Evolutionary conservation across 2,797 vertebrate species (phyloP), one percentile per base, ranked within the genome.

Genomic region (Scomberomorus guttatus): DNA sequence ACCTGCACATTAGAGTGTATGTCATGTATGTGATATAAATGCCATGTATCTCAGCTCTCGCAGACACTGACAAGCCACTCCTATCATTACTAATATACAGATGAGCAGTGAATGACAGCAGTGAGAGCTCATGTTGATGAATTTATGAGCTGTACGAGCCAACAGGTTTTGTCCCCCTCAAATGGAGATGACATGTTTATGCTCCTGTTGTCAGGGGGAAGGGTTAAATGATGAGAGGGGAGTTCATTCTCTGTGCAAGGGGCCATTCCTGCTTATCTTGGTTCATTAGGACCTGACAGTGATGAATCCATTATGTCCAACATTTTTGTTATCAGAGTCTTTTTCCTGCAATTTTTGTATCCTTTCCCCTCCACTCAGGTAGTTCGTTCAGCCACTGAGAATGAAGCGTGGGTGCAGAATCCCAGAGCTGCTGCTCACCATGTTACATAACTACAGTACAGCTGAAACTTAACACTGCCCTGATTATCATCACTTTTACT

Each of bases 201-300:
- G 70, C 63, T 29, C 12, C 10, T 52, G 60, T 70, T 56, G 75
- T 79, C 68, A 74, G 62, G 37, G 34, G 58, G 32, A 81, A 72
- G 77, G 78, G 86, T 87, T 87, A 85, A 83, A 80, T 64, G 60
- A 68, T 63, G 46, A 50, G 48, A 70, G 27, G 18, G 50, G 50
- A 50, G 71, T 85, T 82, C 75, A 74, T 66, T 61, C 69, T 57
- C 57, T 42, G 39, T 42, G 39, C 39, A 13, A 57, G 37, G 60
- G 64, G 56, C 72, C 59, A 80, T 71, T 62, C 64, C 61, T 48
- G 56, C 57, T 72, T 76, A 74, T 83, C 60, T 55, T 70, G 65
- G 81, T 81, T 84, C 69, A 84, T 82, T 82, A 62, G 42, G 55
- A 81, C 75, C 56, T 79, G 77, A 84, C 82, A 87, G 70, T 63